A percentile compares a stretch with the other conserved stretches of the same genome.
phyloP scores from a whole-genome alignment of 2,113 vertebrate species.

The Plecturocebus donacophilus region DNA sequence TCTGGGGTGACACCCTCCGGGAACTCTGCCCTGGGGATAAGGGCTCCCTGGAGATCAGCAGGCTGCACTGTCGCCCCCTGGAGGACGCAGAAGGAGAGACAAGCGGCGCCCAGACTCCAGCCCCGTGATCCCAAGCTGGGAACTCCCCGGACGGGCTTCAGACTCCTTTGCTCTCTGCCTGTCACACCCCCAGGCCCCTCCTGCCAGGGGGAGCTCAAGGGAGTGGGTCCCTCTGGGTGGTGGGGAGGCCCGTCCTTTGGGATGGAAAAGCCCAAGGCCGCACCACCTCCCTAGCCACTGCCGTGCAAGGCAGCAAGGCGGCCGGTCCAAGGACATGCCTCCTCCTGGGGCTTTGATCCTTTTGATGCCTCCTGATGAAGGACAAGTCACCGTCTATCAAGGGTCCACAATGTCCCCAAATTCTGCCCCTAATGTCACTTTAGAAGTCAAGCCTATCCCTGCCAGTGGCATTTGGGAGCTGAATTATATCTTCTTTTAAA shows the following conservation, averaged over 20 bases:
- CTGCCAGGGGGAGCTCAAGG: background rate
- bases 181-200: background rate
- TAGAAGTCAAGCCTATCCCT: conserved; percentile 24
- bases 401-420: background rate
- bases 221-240: background rate
- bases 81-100: background rate
- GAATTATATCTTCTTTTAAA: background rate
- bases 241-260: background rate
- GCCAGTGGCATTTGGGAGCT: background rate
- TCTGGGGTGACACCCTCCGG: too few species aligned
- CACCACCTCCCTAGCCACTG: too few species aligned
- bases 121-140: background rate
- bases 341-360: background rate
- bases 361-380: background rate
- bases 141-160: too few species aligned
- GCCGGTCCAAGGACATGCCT: rapidly evolving
- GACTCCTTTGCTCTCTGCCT: background rate
- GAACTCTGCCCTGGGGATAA: background rate
- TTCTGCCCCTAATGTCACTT: background rate
- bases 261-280: background rate
- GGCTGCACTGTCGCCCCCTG: background rate
- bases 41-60: background rate
- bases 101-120: rapidly evolving
- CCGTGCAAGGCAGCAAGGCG: background rate
- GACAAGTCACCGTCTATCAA: background rate